Evolutionary conservation across 64 coral and sea anemone species (phyloP), one percentile per base, ranked within the genome.

Genomic region (Actinia tenebrosa): DNA sequence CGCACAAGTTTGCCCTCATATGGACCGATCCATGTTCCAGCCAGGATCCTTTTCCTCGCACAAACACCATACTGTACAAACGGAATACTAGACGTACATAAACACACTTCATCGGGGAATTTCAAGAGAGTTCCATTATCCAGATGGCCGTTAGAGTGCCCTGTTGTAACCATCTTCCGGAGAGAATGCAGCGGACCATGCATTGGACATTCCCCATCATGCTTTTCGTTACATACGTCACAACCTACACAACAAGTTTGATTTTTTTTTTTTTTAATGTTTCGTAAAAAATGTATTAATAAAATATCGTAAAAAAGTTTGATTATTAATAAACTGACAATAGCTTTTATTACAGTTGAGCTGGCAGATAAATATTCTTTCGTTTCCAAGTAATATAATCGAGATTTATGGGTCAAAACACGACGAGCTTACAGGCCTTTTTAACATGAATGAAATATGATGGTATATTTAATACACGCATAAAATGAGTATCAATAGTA

Each of bases 41-140:
- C 90, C 3, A 93, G 97, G 53, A 99, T 99, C 19, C 93, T 61
- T 56, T 90, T 94, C 17, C 93, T 63, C 7, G 97, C 97, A 59
- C 97, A 99, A 16, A 99, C 97, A 0, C 97, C 97, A 59, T 99
- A 99, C 19, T 88, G 86, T 54, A 99, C 89, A 17, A 93, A 95
- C 60, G 97, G 97, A 25, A 99, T 92, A 90, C 97, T 99, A 13
- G 97, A 99, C 45, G 97, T 99, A n/a, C 97, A 99, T 47, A 99
- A 19, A 62, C 97, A 95, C 8, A 99, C 97, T 92, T 99, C 97
- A 61, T 99, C 97, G 71, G 97, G 97, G 62, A 99, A 99, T 89
- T 99, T 99, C 13, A 99, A 77, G 44, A 99, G 61, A n/a, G 93
- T 89, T 11, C 97, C 91, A 79, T 99, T 95, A 77, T 99, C 97